phyloP scores from a whole-genome alignment of 2,113 vertebrate species.

The Nettapus auritus region DNA sequence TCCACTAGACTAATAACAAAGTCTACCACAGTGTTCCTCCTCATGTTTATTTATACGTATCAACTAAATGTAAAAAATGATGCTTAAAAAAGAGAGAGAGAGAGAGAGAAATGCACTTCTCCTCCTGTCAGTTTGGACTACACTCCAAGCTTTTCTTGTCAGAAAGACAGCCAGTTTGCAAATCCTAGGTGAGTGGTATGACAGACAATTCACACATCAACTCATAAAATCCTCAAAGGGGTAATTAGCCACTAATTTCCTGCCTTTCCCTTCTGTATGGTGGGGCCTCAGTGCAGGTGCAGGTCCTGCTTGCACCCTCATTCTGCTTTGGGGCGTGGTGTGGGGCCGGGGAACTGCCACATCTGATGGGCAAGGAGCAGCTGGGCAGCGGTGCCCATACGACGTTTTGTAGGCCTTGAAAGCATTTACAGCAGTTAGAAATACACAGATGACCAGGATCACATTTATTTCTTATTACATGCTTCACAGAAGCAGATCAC shows the following conservation, averaged over 20 bases:
- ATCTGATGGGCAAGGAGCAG: not conserved
- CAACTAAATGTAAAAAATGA: not conserved
- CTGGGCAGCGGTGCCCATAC: not conserved
- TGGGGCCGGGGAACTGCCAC: not conserved
- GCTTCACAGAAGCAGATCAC: not conserved
- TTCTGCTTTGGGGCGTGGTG: not conserved
- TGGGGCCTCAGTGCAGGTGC: not conserved
- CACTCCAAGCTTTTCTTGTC: not conserved
- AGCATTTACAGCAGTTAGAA: not conserved
- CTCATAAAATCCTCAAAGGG: not conserved
- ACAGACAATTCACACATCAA: not conserved
- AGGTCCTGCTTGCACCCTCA: not conserved
- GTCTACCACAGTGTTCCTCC: not conserved
- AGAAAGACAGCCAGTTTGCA: slow-evolving; percentile 36
- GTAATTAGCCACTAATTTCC: not conserved
- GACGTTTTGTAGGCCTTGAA: not conserved
- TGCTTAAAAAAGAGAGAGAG: not conserved
- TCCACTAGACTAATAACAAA: not conserved
- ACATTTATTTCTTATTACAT: not conserved
- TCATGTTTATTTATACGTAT: slow-evolving; percentile 21
- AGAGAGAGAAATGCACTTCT: not conserved
- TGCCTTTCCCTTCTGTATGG: not conserved
- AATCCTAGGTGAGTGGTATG: not conserved
- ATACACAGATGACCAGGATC: not conserved
- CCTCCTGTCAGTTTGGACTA: not conserved